Percentiles rank a stretch among this genome's conserved stretches.
These are phyloP conservation scores for Circaetus cinerascens DNA, from an alignment of 2,113 vertebrate species.

Conservation along the genomic window DNA sequence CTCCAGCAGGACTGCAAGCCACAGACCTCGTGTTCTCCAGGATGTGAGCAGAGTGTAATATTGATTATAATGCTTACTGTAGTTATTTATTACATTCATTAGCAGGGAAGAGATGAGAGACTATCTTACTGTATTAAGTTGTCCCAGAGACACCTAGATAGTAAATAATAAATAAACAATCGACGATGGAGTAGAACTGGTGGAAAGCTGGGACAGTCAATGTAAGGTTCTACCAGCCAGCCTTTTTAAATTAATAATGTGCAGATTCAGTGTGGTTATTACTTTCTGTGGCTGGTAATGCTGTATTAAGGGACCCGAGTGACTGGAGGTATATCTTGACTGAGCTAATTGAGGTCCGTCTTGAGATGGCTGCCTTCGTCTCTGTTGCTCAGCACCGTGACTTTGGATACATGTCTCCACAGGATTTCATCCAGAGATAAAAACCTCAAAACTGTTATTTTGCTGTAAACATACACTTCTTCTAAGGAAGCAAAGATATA, in stretches of 20 bases:
- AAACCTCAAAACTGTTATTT: not conserved
- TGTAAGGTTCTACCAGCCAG: not conserved
- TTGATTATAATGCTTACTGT: conserved; percentile 44
- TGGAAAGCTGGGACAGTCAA: not conserved
- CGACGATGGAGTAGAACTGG: not conserved
- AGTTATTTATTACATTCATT: conserved; percentile 58
- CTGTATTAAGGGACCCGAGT: not conserved
- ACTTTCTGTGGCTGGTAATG: not conserved
- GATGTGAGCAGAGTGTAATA: conserved; percentile 18
- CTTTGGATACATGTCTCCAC: not conserved
- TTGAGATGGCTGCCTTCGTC: not conserved
- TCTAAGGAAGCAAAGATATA: not conserved
- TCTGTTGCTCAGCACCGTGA: not conserved
- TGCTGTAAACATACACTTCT: not conserved
- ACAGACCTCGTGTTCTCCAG: not conserved
- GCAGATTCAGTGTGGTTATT: not conserved
- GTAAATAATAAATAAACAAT: conserved; percentile 56
- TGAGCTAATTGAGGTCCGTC: not conserved
- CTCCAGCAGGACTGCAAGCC: not conserved
- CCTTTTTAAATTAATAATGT: conserved; percentile 11
- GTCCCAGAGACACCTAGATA: conserved; percentile 40
- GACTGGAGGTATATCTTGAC: not conserved
- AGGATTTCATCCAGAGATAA: not conserved
- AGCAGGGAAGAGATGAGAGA: conserved; percentile 12
- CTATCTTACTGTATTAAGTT: conserved; percentile 7